A percentile compares a stretch with the other conserved stretches of the same genome.
phyloP scores from a whole-genome alignment of 1,140 invertebrate species.

The Argopecten irradians region DNA sequence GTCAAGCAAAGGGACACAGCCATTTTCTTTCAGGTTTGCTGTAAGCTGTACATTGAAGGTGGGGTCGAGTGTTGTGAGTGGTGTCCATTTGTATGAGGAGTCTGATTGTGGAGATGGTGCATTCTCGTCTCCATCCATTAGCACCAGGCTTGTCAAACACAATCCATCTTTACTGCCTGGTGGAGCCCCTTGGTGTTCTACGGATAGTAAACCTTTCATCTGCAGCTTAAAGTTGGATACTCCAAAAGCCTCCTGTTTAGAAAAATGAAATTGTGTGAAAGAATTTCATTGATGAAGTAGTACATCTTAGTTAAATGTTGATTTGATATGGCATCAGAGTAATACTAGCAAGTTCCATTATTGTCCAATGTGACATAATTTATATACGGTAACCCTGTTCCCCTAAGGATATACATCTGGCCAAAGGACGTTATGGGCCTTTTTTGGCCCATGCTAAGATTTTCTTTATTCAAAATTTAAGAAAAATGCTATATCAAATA shows the following conservation, averaged over 20 bases:
- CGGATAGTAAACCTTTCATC: conserved; percentile 32
- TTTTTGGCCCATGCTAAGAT: too few relatives aligned
- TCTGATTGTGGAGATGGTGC: background rate
- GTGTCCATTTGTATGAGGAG: background rate
- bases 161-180: conserved; percentile 32
- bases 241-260: conserved; percentile 4
- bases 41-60: background rate
- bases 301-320: too few relatives aligned
- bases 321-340: too few relatives aligned
- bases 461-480: too few relatives aligned
- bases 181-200: conserved; percentile 38
- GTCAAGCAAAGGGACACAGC: conserved; percentile 1
- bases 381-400: background rate
- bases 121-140: background rate
- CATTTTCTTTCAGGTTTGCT: background rate
- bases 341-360: background rate
- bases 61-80: background rate
- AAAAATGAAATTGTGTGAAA: background rate
- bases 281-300: background rate
- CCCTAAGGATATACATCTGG: too few relatives aligned
- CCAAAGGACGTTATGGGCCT: too few relatives aligned
- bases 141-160: conserved; percentile 36
- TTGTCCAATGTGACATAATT: background rate
- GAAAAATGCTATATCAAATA: too few relatives aligned
- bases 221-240: background rate